Evolutionary conservation across 2,113 vertebrate species (phyloP).

Genomic region (Acrocephalus arundinaceus): DNA sequence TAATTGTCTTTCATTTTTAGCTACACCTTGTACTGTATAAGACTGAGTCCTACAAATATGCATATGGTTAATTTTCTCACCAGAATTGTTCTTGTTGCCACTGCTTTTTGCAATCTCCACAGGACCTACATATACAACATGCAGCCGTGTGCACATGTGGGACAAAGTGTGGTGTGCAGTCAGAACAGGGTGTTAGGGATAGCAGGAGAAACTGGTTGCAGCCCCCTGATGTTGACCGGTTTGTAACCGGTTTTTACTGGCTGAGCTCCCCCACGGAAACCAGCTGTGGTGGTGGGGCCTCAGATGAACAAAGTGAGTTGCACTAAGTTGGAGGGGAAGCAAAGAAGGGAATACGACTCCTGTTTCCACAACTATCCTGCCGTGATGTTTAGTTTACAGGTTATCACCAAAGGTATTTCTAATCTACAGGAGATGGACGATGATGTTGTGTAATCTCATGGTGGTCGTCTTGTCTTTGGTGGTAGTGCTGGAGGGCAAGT

Average conservation of each 20-base stretch:
- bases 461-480: not conserved
- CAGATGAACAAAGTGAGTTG: not conserved
- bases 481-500: not conserved
- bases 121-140: fast-evolving
- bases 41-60: not conserved
- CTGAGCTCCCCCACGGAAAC: not conserved
- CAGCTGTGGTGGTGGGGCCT: not conserved
- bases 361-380: not conserved
- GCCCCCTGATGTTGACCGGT: not conserved
- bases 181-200: not conserved
- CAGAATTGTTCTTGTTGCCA: not conserved
- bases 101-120: not conserved
- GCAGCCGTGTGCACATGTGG: fast-evolving
- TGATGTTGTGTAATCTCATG: not conserved
- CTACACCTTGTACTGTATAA: not conserved
- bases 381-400: not conserved
- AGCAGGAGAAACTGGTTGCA: not conserved
- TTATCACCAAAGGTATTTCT: not conserved
- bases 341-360: fast-evolving
- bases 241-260: not conserved
- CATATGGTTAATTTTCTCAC: not conserved
- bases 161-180: not conserved
- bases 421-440: not conserved
- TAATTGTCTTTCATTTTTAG: slow-evolving; percentile 17
- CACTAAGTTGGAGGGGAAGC: not conserved